Percentiles rank a stretch among this genome's conserved stretches.
These are phyloP conservation scores for Zeugodacus cucurbitae DNA, from an alignment of 1,140 invertebrate species.

Conservation along the genomic window DNA sequence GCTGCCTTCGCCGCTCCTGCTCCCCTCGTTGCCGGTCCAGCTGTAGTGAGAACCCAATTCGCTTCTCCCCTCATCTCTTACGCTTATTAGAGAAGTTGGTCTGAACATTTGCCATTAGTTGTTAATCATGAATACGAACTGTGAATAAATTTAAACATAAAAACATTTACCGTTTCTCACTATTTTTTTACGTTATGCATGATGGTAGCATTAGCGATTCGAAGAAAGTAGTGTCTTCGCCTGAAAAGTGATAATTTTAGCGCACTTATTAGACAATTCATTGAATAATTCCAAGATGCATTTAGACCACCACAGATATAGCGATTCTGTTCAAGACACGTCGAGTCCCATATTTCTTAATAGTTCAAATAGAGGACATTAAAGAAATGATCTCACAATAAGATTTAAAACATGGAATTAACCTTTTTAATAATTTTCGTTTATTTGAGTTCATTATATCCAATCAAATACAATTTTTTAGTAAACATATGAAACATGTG, in stretches of 20 bases:
- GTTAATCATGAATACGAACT: conserved; percentile 41
- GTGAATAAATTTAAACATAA: background rate
- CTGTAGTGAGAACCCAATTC: conserved; percentile 20
- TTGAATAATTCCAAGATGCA: no score
- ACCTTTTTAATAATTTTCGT: background rate
- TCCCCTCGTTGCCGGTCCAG: conserved; percentile 24
- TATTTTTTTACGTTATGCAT: no score
- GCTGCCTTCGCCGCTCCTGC: conserved; percentile 52
- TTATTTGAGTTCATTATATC: background rate
- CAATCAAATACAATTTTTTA: background rate
- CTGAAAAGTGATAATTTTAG: no score
- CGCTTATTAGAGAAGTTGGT: conserved; percentile 45
- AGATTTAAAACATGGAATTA: background rate
- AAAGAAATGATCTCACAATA: no score
- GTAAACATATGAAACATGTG: conserved; percentile 49
- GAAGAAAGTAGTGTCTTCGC: no score
- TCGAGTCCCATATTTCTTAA: no score
- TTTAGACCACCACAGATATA: no score
- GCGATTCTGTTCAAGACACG: no score
- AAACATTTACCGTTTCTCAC: no score
- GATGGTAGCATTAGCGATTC: no score
- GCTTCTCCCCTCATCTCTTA: conserved; percentile 46
- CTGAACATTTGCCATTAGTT: conserved; percentile 30
- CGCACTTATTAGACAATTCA: no score
- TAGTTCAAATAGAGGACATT: no score